A percentile compares a stretch with the other conserved stretches of the same genome.
phyloP scores from a whole-genome alignment of 2,797 vertebrate genomes.

The Arremon brunneinucha region DNA sequence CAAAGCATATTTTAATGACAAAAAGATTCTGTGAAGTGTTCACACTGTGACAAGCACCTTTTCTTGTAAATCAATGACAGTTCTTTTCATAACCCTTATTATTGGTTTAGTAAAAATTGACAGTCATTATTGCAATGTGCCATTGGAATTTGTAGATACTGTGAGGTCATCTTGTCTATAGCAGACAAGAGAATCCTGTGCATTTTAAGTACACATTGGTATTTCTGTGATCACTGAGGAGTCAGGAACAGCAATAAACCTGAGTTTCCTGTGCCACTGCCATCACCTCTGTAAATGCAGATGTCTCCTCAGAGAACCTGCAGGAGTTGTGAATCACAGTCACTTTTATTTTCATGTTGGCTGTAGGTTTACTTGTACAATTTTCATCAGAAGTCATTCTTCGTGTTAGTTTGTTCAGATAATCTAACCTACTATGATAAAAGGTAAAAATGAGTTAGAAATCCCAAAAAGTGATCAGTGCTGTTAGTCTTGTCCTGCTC shows the following conservation, averaged over 20 bases:
- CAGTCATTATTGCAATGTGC: background rate
- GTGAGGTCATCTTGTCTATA: background rate
- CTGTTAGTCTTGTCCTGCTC: background rate
- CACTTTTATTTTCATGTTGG: background rate
- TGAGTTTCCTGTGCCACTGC: background rate
- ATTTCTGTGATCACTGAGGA: background rate
- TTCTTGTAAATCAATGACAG: background rate
- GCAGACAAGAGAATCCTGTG: background rate
- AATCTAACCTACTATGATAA: background rate
- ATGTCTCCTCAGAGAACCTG: background rate
- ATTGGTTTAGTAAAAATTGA: background rate
- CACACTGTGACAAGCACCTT: background rate
- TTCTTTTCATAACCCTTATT: background rate
- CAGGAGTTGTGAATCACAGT: background rate
- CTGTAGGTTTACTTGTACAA: background rate
- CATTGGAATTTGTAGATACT: background rate
- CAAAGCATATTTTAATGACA: background rate
- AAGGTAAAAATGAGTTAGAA: background rate
- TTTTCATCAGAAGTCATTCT: background rate
- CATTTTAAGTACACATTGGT: background rate
- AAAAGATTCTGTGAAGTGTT: background rate
- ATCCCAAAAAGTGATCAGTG: background rate
- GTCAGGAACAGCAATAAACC: background rate
- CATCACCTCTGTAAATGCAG: background rate
- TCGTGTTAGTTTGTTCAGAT: background rate